Conservation (phyloP, 2,797 vertebrate species). For the Macrochelys suwanniensis region DNA sequence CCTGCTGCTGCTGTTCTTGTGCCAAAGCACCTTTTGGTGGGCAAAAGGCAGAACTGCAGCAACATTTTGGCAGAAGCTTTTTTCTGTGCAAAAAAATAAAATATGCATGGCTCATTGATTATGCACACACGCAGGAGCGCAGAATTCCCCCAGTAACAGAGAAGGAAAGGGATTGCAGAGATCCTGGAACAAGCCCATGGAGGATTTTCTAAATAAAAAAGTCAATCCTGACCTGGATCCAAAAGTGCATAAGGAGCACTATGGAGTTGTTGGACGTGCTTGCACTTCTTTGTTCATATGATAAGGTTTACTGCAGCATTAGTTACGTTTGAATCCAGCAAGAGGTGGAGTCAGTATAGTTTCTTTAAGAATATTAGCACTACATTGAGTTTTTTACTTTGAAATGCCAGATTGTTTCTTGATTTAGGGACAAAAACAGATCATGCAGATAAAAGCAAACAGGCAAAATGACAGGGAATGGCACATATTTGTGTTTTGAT, state of each 20-base stretch:
- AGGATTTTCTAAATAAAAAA: not conserved
- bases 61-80: no score
- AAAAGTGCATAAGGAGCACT: not conserved
- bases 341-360: not conserved
- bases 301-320: not conserved
- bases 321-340: not conserved
- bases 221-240: not conserved
- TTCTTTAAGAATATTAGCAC: not conserved
- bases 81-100: no score
- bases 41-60: no score
- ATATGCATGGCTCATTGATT: no score
- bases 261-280: not conserved
- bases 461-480: not conserved
- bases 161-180: not conserved
- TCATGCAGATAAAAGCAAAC: not conserved
- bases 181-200: not conserved
- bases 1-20: no score
- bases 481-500: slow-evolving; percentile 6
- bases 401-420: not conserved
- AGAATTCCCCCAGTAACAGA: no score
- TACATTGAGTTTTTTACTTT: not conserved
- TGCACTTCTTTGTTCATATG: not conserved
- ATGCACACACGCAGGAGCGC: no score
- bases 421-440: not conserved
- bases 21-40: no score